Conservation (phyloP, 2,888 invertebrate genomes). For the Pollenia labialis region DNA sequence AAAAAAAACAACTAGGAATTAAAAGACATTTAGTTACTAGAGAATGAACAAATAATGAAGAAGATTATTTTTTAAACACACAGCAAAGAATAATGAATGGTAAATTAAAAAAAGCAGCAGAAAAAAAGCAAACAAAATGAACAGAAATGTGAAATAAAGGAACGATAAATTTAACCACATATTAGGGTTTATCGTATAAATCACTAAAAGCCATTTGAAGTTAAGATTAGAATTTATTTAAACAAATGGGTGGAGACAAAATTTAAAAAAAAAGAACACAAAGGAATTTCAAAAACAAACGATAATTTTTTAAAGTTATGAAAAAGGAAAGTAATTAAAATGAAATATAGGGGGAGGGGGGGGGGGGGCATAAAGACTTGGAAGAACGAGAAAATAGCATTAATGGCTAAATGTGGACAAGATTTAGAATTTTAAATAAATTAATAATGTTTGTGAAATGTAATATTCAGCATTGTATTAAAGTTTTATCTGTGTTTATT, state of each 20-base stretch:
- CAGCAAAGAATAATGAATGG: slow-evolving; percentile 66
- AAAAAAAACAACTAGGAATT: slow-evolving; percentile 53
- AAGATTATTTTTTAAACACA: slow-evolving; percentile 70
- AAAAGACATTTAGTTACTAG: slow-evolving; percentile 71
- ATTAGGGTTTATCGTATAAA: slow-evolving; percentile 64
- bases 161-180: slow-evolving; percentile 62
- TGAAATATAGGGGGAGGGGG: too few species aligned
- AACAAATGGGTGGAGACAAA: slow-evolving; percentile 47
- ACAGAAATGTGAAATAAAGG: slow-evolving; percentile 39
- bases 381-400: too few species aligned
- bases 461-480: too few species aligned
- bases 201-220: slow-evolving; percentile 62
- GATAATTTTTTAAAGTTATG: background rate
- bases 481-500: too few species aligned
- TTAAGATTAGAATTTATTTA: slow-evolving; percentile 61
- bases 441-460: too few species aligned
- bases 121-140: slow-evolving; percentile 16
- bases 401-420: too few species aligned
- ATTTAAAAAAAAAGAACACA: background rate
- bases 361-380: too few species aligned
- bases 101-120: slow-evolving; percentile 52
- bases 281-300: background rate
- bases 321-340: slow-evolving; percentile 27
- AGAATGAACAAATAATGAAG: slow-evolving; percentile 71
- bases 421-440: too few species aligned